Conservation (phyloP, 2,888 invertebrate genomes). For the Amphipoea lucens region DNA sequence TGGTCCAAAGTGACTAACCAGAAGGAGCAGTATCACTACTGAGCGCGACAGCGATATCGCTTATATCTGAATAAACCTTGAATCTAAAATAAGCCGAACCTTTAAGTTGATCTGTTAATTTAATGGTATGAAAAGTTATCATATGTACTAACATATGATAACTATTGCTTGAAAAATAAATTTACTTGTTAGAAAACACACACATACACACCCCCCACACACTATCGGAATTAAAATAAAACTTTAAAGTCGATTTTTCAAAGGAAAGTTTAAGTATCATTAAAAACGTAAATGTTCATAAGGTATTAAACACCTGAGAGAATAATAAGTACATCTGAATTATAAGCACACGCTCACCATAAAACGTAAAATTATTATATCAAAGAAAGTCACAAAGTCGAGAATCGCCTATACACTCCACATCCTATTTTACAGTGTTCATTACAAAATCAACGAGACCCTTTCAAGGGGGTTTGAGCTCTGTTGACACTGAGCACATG, state of each 20-base stretch:
- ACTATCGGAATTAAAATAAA: neutral
- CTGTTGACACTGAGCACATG: slow-evolving; percentile 23
- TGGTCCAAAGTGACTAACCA: no score
- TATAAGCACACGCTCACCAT: neutral
- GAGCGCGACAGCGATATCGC: neutral
- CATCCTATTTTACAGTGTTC: slow-evolving; percentile 5
- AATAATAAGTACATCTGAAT: neutral
- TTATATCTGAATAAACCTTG: neutral
- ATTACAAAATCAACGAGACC: slow-evolving; percentile 38
- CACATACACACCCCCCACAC: no score
- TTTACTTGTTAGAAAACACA: no score
- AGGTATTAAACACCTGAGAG: neutral
- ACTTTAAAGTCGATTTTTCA: no score
- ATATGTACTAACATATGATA: no score
- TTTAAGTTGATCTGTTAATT: no score
- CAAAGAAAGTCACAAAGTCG: neutral
- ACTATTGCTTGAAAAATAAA: no score
- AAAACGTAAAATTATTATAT: neutral
- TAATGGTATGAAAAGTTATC: no score
- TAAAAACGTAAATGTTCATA: neutral
- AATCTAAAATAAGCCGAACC: no score
- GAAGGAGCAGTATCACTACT: no score
- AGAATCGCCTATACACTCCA: slow-evolving; percentile 1
- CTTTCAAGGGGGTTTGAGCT: slow-evolving; percentile 18
- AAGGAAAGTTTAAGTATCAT: neutral